Conservation (phyloP, 2,797 vertebrate genomes). For the Kryptolebias ocellatus region DNA sequence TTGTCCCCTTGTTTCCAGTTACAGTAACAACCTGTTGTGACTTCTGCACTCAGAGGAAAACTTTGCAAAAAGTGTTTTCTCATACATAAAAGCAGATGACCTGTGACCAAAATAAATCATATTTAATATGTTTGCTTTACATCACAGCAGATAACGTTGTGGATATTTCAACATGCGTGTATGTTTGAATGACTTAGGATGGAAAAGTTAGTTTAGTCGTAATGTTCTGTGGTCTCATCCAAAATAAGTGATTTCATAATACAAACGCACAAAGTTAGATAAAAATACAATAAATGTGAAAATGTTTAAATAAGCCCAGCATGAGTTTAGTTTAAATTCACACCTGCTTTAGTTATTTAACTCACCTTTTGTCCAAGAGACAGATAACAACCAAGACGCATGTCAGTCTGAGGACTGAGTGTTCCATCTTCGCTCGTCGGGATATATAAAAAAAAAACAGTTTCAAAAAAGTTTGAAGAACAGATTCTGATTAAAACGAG, state of each 20-base stretch:
- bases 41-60: conserved; percentile 42
- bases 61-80: conserved; percentile 4
- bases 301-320: background rate
- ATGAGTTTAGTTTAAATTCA: background rate
- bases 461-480: background rate
- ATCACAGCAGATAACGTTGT: background rate
- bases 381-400: conserved; percentile 69
- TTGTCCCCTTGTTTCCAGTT: conserved; percentile 36
- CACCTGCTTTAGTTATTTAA: conserved; percentile 12
- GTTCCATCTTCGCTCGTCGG: conserved; percentile 71
- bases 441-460: background rate
- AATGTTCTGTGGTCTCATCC: too few relatives aligned
- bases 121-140: background rate
- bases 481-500: conserved; percentile 22
- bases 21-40: conserved; percentile 69
- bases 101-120: background rate
- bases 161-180: background rate
- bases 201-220: background rate
- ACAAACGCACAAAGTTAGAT: background rate
- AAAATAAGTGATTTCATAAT: background rate
- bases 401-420: conserved; percentile 66
- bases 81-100: background rate
- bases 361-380: conserved; percentile 80
- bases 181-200: background rate
- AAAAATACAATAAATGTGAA: background rate